phyloP scores from a whole-genome alignment of 1,140 invertebrate genomes.

The Helicoverpa armigera region DNA sequence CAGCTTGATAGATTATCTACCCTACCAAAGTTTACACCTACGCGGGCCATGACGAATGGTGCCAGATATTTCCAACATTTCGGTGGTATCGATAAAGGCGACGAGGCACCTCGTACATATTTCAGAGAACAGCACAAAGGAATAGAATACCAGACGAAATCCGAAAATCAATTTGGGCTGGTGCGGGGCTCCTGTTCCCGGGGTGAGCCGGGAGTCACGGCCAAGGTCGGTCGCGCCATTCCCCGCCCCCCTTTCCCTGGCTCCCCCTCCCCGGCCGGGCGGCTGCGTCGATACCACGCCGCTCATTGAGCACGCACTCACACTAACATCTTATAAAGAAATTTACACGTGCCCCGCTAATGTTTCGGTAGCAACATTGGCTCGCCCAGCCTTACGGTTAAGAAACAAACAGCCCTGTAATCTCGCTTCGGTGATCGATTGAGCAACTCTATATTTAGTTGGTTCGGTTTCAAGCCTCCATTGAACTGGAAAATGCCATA shows the following conservation, averaged over 20 bases:
- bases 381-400: conserved; percentile 35
- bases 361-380: conserved; percentile 42
- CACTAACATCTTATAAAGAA: conserved; percentile 39
- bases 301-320: conserved; percentile 59
- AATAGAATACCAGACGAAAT: conserved; percentile 52
- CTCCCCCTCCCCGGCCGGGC: conserved; percentile 27
- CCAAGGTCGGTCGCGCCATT: conserved; percentile 63
- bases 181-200: conserved; percentile 57
- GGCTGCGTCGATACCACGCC: conserved; percentile 52
- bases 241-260: conserved; percentile 10
- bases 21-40: conserved; percentile 17
- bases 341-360: conserved; percentile 49
- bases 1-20: conserved; percentile 21
- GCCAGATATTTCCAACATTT: background rate
- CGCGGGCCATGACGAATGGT: conserved; percentile 5
- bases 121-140: conserved; percentile 26
- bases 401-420: conserved; percentile 50
- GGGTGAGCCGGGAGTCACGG: conserved; percentile 63
- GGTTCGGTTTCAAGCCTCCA: conserved; percentile 5
- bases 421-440: conserved; percentile 43
- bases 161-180: conserved; percentile 64
- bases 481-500: conserved; percentile 37
- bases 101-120: background rate
- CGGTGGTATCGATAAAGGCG: conserved; percentile 1
- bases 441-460: conserved; percentile 44